phyloP scores from a whole-genome alignment of 2,888 invertebrate genomes.

The Cenopis cana region DNA sequence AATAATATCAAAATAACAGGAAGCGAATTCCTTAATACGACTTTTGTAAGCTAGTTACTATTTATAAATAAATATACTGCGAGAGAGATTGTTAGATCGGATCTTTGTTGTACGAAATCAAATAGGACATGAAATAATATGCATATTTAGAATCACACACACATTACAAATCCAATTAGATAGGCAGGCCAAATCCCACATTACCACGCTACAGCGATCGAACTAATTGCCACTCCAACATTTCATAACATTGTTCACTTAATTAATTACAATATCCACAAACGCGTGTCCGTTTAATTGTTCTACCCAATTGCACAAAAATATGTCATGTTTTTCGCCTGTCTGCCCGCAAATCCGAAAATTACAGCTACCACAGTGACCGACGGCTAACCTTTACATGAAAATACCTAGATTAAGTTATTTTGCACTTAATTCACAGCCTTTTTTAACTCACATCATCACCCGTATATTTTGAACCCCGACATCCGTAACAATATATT shows the following conservation, averaged over 20 bases:
- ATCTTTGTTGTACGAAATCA: background rate
- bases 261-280: constrained; percentile 23
- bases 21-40: background rate
- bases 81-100: background rate
- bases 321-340: constrained; percentile 48
- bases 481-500: background rate
- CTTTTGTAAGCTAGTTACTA: background rate
- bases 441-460: background rate
- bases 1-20: too few relatives aligned
- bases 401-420: constrained; percentile 12
- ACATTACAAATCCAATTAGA: constrained; percentile 6
- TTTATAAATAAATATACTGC: background rate
- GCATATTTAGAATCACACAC: background rate
- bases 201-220: background rate
- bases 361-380: constrained; percentile 70
- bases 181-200: background rate
- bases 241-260: constrained; percentile 21
- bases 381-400: constrained; percentile 65
- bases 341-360: constrained; percentile 65
- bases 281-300: constrained; percentile 33
- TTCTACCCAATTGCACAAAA: constrained; percentile 30
- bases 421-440: background rate
- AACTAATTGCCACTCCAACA: constrained; percentile 14
- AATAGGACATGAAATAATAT: constrained; percentile 1
- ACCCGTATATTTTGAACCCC: background rate